A percentile compares a stretch with the other conserved stretches of the same genome.
These are phyloP conservation scores for Oreocharis arfaki DNA, from an alignment of 2,113 vertebrate genomes.

Conservation along the genomic window DNA sequence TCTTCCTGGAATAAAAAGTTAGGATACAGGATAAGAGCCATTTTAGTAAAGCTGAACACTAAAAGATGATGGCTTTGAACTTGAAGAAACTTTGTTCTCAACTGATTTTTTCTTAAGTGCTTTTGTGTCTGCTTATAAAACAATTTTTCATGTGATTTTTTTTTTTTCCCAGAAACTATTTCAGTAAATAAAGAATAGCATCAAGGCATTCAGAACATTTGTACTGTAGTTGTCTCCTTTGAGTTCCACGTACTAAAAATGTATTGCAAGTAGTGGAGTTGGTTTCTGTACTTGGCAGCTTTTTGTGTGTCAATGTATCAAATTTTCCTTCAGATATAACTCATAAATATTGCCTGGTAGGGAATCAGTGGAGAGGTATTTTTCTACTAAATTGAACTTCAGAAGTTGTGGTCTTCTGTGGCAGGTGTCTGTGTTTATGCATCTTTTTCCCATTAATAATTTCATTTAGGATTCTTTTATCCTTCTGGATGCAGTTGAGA, in stretches of 20 bases:
- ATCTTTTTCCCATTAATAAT: not conserved
- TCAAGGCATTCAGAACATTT: not conserved
- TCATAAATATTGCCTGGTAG: not conserved
- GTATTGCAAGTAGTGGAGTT: not conserved
- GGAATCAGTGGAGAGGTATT: not conserved
- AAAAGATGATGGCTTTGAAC: not conserved
- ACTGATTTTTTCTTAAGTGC: not conserved
- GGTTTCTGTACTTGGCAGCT: not conserved
- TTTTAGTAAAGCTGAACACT: not conserved
- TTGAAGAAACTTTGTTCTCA: not conserved
- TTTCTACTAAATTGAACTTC: not conserved
- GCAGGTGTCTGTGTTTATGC: not conserved
- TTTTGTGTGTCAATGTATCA: not conserved
- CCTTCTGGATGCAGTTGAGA: not conserved
- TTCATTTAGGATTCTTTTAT: not conserved
- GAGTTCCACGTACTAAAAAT: not conserved
- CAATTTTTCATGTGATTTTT: not conserved
- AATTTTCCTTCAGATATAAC: not conserved
- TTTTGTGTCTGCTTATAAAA: not conserved
- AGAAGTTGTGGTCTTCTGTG: not conserved
- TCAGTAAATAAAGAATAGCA: not conserved
- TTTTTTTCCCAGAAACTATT: not conserved
- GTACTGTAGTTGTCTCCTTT: not conserved
- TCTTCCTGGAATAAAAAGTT: not conserved
- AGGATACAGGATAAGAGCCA: not conserved